These are phyloP conservation scores for Aphyosemion australe DNA, from an alignment of 2,113 vertebrate genomes.

Conservation along the genomic window DNA sequence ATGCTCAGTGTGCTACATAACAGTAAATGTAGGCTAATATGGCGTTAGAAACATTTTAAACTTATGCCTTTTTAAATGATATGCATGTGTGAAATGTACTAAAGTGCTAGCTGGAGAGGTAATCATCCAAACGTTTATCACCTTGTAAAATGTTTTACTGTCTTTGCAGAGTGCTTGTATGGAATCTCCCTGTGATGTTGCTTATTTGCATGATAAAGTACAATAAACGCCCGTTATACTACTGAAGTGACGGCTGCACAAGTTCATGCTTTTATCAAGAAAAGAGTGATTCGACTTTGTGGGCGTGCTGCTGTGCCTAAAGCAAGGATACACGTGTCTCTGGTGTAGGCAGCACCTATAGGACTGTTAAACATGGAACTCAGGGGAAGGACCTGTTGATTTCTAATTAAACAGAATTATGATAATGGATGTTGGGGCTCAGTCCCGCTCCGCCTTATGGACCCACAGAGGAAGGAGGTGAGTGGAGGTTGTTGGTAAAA, in stretches of 20 bases:
- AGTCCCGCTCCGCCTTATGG: not conserved
- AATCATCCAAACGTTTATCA: not conserved
- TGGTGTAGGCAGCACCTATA: not conserved
- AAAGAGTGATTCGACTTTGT: not conserved
- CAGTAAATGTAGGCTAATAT: not conserved
- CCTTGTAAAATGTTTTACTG: not conserved
- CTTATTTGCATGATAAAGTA: slow-evolving; percentile 8
- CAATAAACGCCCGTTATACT: slow-evolving; percentile 3
- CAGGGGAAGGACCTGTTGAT: not conserved
- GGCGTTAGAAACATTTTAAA: not conserved
- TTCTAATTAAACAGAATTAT: not conserved
- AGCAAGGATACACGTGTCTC: not conserved
- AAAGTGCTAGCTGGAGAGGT: not conserved
- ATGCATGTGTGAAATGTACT: not conserved
- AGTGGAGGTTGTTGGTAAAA: slow-evolving; percentile 3
- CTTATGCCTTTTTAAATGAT: no score
- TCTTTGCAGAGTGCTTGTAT: not conserved
- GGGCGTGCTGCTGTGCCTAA: not conserved
- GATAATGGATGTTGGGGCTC: not conserved
- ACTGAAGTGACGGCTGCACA: not conserved
- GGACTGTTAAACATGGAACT: not conserved
- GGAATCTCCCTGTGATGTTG: not conserved
- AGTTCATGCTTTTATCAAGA: not conserved
- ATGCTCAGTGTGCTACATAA: not conserved
- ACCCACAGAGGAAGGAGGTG: not conserved